Evolutionary conservation across 2,797 vertebrate species (phyloP), one percentile per base, ranked within the genome.

Genomic region (Nasua narica): DNA sequence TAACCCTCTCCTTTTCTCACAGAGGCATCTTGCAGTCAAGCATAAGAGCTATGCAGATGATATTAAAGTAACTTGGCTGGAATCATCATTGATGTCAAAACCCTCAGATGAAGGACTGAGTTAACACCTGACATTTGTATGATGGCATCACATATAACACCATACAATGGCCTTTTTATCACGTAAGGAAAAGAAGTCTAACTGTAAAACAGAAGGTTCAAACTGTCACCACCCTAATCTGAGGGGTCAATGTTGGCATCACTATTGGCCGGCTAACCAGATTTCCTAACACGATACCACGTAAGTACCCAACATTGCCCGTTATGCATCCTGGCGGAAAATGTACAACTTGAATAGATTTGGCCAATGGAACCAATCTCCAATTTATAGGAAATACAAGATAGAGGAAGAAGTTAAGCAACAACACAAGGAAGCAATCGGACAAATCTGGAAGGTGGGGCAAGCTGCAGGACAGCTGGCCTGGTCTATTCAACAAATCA

Each of bases 71-170:
- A 74, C 29, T 72, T 67, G 56, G 56, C 87, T 96, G 43, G 60
- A 93, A 94, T 96, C 60, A 96, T 21, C 78, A 83, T 5, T 88
- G 46, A 78, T 96, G 52, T 84, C 87, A 90, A 93, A 96, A 54
- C 35, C 46, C 69, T 93, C 50, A 85, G 60, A 93, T 87, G n/a
- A 92, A 90, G 58, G 56, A 76, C 1, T 84, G 52, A 93, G 60
- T 2, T 74, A 37, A 37, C 35, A 90, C n/a, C 25, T 27, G 46
- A 92, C 5, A 74, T 83, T 21, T 62, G 40, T 91, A 69, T 6
- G 32, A 77, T 5, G 32, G 56, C 50, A 46, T 15, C 16, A 52
- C 21, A 48, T 18, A 25, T 65, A 82, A 82, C 10, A 72, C 29
- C 48, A 83, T n/a, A 91, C 43, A 77, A 76, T 11, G 65, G n/a